Conservation (phyloP, 2,888 invertebrate species). For the Phasia obesa region DNA sequence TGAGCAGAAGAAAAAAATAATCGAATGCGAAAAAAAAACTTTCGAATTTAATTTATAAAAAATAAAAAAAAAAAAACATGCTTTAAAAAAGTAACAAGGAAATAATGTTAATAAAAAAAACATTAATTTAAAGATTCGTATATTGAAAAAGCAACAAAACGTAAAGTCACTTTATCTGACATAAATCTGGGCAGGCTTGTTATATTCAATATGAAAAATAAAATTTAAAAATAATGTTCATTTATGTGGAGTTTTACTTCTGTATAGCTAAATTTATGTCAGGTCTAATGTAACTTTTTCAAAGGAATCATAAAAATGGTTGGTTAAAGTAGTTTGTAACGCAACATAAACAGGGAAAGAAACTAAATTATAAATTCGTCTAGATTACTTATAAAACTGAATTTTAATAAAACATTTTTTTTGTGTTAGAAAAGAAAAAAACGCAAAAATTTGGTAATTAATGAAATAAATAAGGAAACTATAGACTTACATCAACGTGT, state of each 20-base stretch:
- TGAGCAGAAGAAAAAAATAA: not conserved
- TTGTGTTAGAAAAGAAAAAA: constrained; percentile 26
- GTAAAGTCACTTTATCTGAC: too few relatives aligned
- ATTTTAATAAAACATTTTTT: constrained; percentile 40
- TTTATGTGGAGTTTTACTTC: too few relatives aligned
- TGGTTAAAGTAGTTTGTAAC: not conserved
- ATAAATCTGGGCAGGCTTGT: too few relatives aligned
- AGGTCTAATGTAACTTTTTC: too few relatives aligned
- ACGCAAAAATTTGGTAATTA: constrained; percentile 52
- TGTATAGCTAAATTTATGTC: too few relatives aligned
- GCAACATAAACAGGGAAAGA: constrained; percentile 33
- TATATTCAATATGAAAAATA: too few relatives aligned
- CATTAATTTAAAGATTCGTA: constrained; percentile 61
- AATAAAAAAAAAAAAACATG: constrained; percentile 46
- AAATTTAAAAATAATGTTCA: too few relatives aligned
- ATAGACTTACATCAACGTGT: constrained; percentile 85
- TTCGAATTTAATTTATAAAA: constrained; percentile 17
- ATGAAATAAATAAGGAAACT: constrained; percentile 74
- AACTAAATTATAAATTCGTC: constrained; percentile 37
- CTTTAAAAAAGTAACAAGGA: constrained; percentile 23
- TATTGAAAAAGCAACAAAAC: not conserved
- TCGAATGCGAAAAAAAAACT: not conserved
- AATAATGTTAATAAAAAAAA: constrained; percentile 53
- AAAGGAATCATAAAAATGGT: not conserved
- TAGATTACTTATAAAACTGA: constrained; percentile 45